Percentiles rank a stretch among this genome's conserved stretches.
Evolutionary conservation across 2,797 vertebrate genomes (phyloP).

Genomic region (Myiotriccus ornatus): DNA sequence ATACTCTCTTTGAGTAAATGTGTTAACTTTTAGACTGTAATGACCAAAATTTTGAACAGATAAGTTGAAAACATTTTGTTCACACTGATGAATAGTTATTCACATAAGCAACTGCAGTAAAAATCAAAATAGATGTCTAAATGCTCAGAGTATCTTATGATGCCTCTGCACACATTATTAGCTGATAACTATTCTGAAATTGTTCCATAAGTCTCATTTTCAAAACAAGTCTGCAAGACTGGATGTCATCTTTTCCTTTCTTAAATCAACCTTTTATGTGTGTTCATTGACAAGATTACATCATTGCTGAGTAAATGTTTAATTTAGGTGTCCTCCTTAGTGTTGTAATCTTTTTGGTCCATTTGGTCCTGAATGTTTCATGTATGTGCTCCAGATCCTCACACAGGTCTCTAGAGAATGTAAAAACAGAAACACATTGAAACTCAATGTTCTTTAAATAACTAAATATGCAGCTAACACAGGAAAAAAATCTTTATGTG

Average conservation of each 20-base stretch:
- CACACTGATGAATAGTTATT: background rate
- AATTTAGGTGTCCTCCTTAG: slow-evolving; percentile 61
- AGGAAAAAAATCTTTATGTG: background rate
- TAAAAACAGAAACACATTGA: slow-evolving; percentile 17
- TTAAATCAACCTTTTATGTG: slow-evolving; percentile 4
- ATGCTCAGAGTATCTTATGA: background rate
- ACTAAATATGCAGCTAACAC: slow-evolving; percentile 22
- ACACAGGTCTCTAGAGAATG: slow-evolving; percentile 14
- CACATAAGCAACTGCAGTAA: background rate
- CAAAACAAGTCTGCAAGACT: background rate
- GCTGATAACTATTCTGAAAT: slow-evolving; percentile 15
- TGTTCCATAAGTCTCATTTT: slow-evolving; percentile 16
- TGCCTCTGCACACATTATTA: background rate
- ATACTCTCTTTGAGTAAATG: background rate
- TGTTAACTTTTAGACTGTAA: background rate
- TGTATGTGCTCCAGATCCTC: slow-evolving; percentile 44
- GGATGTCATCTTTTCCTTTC: slow-evolving; percentile 13
- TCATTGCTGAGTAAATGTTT: slow-evolving; percentile 63
- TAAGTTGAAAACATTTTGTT: background rate
- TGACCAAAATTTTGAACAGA: background rate
- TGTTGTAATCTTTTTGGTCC: slow-evolving; percentile 59
- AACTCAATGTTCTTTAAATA: slow-evolving; percentile 51
- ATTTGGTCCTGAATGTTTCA: slow-evolving; percentile 66
- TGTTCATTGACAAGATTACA: slow-evolving; percentile 55
- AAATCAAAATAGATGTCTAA: slow-evolving; percentile 33